Conservation (phyloP, 1,140 invertebrate species). For the Nephotettix cincticeps region DNA sequence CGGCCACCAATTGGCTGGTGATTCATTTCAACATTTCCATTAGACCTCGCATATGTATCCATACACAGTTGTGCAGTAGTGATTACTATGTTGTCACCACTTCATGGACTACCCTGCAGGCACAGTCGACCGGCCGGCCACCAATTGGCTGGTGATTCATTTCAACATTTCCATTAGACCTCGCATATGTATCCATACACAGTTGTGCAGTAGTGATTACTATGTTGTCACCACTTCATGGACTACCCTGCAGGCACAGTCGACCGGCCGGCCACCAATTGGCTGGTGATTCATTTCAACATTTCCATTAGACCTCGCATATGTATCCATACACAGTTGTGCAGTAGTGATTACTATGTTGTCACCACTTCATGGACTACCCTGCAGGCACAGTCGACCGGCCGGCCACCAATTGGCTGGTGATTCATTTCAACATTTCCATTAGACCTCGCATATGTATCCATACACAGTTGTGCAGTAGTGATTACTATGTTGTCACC, state of each 20-base stretch:
- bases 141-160: conserved; percentile 16
- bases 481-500: too few species aligned
- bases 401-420: not conserved
- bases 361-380: not conserved
- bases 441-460: not conserved
- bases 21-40: conserved; percentile 12
- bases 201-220: too few species aligned
- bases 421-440: not conserved
- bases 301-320: not conserved
- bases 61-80: too few species aligned
- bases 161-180: conserved; percentile 3
- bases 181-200: not conserved
- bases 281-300: not conserved
- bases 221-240: too few species aligned
- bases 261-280: not conserved
- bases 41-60: not conserved
- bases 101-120: not conserved
- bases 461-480: not conserved
- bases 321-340: not conserved
- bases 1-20: not conserved
- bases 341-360: too few species aligned
- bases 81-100: too few species aligned
- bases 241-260: not conserved
- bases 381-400: not conserved
- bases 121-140: not conserved